Percentiles rank a stretch among this genome's conserved stretches.
Conservation (phyloP, 2,113 vertebrate genomes). For the Australoheros scitulus region DNA sequence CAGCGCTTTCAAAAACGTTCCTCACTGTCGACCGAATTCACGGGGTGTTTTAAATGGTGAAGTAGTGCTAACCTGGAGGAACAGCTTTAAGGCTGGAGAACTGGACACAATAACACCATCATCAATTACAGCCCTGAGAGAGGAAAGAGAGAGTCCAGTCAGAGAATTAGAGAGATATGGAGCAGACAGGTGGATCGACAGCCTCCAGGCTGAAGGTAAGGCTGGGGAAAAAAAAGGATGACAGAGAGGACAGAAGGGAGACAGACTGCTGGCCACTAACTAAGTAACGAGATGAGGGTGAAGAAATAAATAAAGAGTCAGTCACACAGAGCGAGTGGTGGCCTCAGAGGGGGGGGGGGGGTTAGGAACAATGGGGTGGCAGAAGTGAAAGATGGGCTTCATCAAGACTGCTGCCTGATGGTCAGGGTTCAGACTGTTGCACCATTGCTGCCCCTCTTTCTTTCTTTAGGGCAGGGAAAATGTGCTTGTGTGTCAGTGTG, state of each 20-base stretch:
- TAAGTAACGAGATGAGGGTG: slow-evolving; percentile 56
- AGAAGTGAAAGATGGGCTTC: slow-evolving; percentile 70
- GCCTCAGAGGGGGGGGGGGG: slow-evolving; percentile 17
- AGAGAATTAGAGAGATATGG: slow-evolving; percentile 67
- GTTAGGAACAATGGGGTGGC: slow-evolving; percentile 41
- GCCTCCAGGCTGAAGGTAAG: slow-evolving; percentile 52
- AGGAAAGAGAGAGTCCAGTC: slow-evolving; percentile 53
- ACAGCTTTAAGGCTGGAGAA: slow-evolving; percentile 47
- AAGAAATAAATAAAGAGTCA: slow-evolving; percentile 22
- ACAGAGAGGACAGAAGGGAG: slow-evolving; percentile 43
- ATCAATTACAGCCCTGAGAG: slow-evolving; percentile 70
- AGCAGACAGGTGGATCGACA: slow-evolving; percentile 62
- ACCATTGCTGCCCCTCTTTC: slow-evolving; percentile 37
- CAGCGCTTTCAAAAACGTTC: neutral
- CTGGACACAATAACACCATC: slow-evolving; percentile 69
- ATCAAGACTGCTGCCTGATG: slow-evolving; percentile 59
- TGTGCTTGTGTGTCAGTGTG: neutral
- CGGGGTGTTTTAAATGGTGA: slow-evolving; percentile 43
- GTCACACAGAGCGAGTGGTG: slow-evolving; percentile 48
- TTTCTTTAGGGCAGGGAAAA: slow-evolving; percentile 24
- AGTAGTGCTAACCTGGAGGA: slow-evolving; percentile 61
- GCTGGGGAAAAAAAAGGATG: slow-evolving; percentile 28
- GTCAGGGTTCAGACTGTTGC: slow-evolving; percentile 42
- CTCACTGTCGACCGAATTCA: slow-evolving; percentile 21
- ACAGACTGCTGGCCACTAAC: slow-evolving; percentile 43